Percentiles rank a stretch among this genome's conserved stretches.
Evolutionary conservation across 2,888 invertebrate genomes (phyloP).

Genomic region (Trichopria drosophilae): DNA sequence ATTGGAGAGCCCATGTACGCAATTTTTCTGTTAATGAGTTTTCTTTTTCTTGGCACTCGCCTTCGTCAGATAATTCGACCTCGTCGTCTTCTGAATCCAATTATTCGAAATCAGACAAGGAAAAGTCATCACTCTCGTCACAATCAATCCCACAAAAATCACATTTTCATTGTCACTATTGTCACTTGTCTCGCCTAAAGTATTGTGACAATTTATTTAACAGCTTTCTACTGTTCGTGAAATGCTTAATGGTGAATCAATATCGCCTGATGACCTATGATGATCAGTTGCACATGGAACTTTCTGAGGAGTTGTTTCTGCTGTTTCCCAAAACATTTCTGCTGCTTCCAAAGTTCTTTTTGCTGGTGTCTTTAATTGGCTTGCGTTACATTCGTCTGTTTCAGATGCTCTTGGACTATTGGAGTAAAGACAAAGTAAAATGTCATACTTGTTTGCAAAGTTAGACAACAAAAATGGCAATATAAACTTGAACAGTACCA

Average conservation of each 20-base stretch:
- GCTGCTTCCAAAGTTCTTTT: constrained; percentile 1
- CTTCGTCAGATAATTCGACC: constrained; percentile 2
- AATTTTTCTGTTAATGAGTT: constrained; percentile 1
- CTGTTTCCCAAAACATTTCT: too few relatives aligned
- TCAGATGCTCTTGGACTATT: background rate
- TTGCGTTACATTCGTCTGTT: constrained; percentile 2
- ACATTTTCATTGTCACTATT: background rate
- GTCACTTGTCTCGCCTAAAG: background rate
- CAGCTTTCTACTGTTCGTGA: background rate
- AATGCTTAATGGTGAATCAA: background rate
- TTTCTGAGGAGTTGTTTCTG: constrained; percentile 3
- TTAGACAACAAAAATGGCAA: too few relatives aligned
- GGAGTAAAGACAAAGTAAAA: too few relatives aligned
- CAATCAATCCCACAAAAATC: background rate
- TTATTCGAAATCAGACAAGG: background rate
- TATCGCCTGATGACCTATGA: background rate
- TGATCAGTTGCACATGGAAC: background rate
- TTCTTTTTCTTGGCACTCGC: constrained; percentile 3
- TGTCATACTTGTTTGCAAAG: too few relatives aligned
- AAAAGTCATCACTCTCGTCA: background rate
- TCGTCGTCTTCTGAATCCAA: constrained; percentile 1
- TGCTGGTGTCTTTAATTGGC: background rate
- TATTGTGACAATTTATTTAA: background rate
- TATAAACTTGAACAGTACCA: too few relatives aligned
- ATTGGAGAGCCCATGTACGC: background rate